Evolutionary conservation across 2,113 vertebrate species (phyloP), one percentile per base, ranked within the genome.

Genomic region (Peromyscus maniculatus): DNA sequence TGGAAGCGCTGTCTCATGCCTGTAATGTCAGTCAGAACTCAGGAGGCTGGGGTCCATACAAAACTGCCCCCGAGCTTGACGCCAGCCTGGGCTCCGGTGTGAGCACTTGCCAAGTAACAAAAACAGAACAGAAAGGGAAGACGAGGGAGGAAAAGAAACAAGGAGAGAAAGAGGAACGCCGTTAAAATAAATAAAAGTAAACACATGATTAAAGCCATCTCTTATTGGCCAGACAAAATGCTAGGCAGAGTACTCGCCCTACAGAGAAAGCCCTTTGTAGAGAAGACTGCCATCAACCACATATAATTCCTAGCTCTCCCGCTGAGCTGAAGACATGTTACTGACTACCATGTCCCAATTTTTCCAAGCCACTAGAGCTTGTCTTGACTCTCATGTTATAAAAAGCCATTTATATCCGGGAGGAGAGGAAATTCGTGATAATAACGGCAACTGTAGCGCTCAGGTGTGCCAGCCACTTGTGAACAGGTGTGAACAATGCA

Each of bases 161-260:
- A 62, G 59, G 4, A 15, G 57, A 4, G 39, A 46, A 66, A 17
- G 21, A 21, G 24, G 24, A 72, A 72, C 36, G 21, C 7, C n/a
- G 71, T 24, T 26, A 95, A 93, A 92, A 55, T 72, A 93, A 92
- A 55, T 78, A 19, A 78, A 77, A 89, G 52, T 31, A 78, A 88
- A 36, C 36, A 75, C 66, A 33, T 24, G 13, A 67, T 87, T 24
- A 22, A 79, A 15, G 55, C 13, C 67, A 39, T 39, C 3, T 24
- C 33, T 39, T 39, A n/a, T 2, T 7, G 87, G 64, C 28, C 28
- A 69, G 31, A 33, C 82, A 24, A 75, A 46, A 10, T 3, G 24
- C 91, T 9, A 0, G 62, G 59, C 33, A 10, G 64, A 5, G 7
- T 26, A 3, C 11, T 5, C 0, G 3, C 2, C 3, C 9, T 1